Percentiles rank a stretch among this genome's conserved stretches.
phyloP scores from a whole-genome alignment of 2,888 invertebrate genomes.

The Argyresthia goedartella region DNA sequence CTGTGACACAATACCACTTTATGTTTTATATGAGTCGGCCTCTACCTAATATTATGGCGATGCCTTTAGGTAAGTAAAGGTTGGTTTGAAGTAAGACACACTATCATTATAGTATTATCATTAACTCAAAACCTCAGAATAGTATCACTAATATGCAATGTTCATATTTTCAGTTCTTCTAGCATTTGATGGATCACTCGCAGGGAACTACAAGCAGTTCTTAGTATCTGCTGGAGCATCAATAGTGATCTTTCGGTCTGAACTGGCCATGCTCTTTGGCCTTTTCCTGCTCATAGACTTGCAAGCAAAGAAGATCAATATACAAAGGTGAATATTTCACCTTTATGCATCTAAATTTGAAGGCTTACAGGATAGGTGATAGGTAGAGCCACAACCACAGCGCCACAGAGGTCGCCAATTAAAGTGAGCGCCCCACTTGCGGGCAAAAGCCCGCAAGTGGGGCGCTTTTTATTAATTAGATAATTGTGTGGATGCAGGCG shows the following conservation, averaged over 20 bases:
- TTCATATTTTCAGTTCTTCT: slow-evolving; percentile 78
- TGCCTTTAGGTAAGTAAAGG: slow-evolving; percentile 83
- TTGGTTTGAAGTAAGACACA: background rate
- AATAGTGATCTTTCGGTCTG: slow-evolving; percentile 91
- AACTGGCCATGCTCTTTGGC: slow-evolving; percentile 89
- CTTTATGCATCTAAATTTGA: slow-evolving; percentile 2
- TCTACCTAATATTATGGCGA: slow-evolving; percentile 94
- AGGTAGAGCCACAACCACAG: too few relatives aligned
- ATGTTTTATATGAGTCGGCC: slow-evolving; percentile 96
- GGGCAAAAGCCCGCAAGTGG: too few relatives aligned
- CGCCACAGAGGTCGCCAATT: too few relatives aligned
- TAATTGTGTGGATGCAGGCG: too few relatives aligned
- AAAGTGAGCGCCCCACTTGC: too few relatives aligned
- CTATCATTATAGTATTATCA: too few relatives aligned
- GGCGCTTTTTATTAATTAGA: too few relatives aligned
- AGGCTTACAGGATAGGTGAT: too few relatives aligned
- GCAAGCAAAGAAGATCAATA: slow-evolving; percentile 73
- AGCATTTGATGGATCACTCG: slow-evolving; percentile 88
- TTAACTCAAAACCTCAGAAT: too few relatives aligned
- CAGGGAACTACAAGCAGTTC: slow-evolving; percentile 79
- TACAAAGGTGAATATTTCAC: slow-evolving; percentile 29
- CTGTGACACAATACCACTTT: slow-evolving; percentile 96
- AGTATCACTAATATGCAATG: background rate
- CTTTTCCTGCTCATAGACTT: slow-evolving; percentile 87
- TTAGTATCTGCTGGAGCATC: slow-evolving; percentile 88